A percentile compares a stretch with the other conserved stretches of the same genome.
Conservation (phyloP, 2,797 vertebrate species). For the Malurus leucopterus region DNA sequence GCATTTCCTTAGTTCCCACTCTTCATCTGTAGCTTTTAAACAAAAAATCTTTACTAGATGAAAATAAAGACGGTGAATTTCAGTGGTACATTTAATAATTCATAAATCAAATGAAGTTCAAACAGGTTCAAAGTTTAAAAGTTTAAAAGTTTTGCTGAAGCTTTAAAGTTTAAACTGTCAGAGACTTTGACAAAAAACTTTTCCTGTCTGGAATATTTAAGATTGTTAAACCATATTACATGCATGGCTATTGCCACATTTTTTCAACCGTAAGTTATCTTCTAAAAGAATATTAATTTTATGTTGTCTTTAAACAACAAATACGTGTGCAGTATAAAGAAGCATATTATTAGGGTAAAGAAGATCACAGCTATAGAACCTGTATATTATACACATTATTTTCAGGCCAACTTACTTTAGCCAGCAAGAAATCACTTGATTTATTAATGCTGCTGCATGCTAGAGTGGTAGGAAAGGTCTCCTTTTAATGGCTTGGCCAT, state of each 20-base stretch:
- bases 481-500: slow-evolving; percentile 62
- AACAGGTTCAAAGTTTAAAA: slow-evolving; percentile 83
- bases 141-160: slow-evolving; percentile 81
- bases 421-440: slow-evolving; percentile 26
- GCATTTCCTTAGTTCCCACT: slow-evolving; percentile 49
- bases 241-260: slow-evolving; percentile 37
- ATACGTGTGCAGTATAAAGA: background rate
- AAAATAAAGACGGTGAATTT: slow-evolving; percentile 72
- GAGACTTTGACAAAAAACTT: slow-evolving; percentile 77
- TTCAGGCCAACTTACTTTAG: background rate
- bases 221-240: slow-evolving; percentile 69
- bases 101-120: slow-evolving; percentile 81
- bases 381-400: background rate
- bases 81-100: slow-evolving; percentile 81
- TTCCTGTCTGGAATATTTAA: slow-evolving; percentile 79
- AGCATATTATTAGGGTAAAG: background rate
- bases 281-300: slow-evolving; percentile 11
- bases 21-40: slow-evolving; percentile 67
- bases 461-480: slow-evolving; percentile 41
- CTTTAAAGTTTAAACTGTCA: slow-evolving; percentile 80
- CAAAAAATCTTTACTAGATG: slow-evolving; percentile 70
- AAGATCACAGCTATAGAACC: background rate
- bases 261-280: slow-evolving; percentile 38
- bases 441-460: slow-evolving; percentile 33
- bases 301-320: background rate